A percentile compares a stretch with the other conserved stretches of the same genome.
Conservation (phyloP, 2,113 vertebrate genomes). For the Clarias macrocephalus region DNA sequence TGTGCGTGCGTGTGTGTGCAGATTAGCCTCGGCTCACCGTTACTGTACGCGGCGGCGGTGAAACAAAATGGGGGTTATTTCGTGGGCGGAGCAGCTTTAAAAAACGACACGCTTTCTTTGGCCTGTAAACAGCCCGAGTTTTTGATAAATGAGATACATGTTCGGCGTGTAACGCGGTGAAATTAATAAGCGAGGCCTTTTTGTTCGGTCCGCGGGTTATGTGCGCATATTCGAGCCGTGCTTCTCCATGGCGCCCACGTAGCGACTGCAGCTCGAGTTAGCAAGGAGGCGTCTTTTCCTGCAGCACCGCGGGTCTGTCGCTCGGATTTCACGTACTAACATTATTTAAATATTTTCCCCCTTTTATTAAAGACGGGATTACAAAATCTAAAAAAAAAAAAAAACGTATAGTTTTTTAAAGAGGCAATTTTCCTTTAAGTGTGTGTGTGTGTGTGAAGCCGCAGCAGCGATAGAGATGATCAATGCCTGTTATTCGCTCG, state of each 20-base stretch:
- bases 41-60: slow-evolving; percentile 44
- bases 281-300: neutral
- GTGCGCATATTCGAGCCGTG: slow-evolving; percentile 20
- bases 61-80: slow-evolving; percentile 62
- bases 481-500: slow-evolving; percentile 1
- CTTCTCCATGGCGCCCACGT: slow-evolving; percentile 31
- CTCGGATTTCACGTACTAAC: neutral
- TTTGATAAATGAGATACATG: slow-evolving; percentile 4
- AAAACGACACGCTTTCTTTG: slow-evolving; percentile 39
- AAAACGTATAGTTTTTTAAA: neutral
- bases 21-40: slow-evolving; percentile 35
- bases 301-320: neutral
- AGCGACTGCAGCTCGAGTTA: slow-evolving; percentile 33
- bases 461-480: neutral
- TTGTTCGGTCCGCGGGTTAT: slow-evolving; percentile 16
- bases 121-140: slow-evolving; percentile 36
- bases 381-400: too few species aligned
- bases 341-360: neutral
- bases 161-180: slow-evolving; percentile 19
- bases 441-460: slow-evolving; percentile 2
- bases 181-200: slow-evolving; percentile 25
- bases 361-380: neutral
- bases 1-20: slow-evolving; percentile 38
- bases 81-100: slow-evolving; percentile 54
- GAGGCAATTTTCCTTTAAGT: slow-evolving; percentile 9